Percentiles rank a stretch among this genome's conserved stretches.
These are phyloP conservation scores for Agriotes lineatus DNA, from an alignment of 2,888 invertebrate species.

Conservation along the genomic window DNA sequence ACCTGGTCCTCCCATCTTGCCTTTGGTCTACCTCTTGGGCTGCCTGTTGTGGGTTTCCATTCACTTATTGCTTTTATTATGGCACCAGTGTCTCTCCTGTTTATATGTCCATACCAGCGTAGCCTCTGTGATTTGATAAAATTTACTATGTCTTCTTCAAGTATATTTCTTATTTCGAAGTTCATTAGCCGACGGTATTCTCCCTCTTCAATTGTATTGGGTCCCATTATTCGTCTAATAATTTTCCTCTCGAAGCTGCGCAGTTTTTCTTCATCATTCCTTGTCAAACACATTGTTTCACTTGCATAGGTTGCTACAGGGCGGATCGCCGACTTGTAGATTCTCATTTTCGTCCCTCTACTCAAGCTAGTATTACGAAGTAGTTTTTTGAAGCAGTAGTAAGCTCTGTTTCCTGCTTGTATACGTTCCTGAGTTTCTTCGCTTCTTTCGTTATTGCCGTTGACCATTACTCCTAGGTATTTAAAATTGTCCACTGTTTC, in stretches of 20 bases:
- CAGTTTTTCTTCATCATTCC: background rate
- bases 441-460: background rate
- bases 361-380: background rate
- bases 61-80: background rate
- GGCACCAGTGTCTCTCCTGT: background rate
- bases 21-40: background rate
- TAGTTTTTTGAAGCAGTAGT: background rate
- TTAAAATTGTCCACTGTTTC: background rate
- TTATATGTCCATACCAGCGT: background rate
- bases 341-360: background rate
- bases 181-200: background rate
- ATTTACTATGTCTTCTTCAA: background rate
- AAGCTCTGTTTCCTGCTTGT: background rate
- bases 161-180: background rate
- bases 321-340: background rate
- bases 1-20: too few relatives aligned
- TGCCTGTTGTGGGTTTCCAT: background rate
- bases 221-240: too few relatives aligned
- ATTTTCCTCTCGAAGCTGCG: background rate
- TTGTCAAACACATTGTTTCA: background rate
- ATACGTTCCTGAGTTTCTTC: background rate
- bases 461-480: background rate
- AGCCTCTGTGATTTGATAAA: background rate
- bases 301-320: background rate
- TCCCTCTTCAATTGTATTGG: too few relatives aligned